Conservation (phyloP, 2,113 vertebrate species). For the Onychorhynchus coronatus region DNA sequence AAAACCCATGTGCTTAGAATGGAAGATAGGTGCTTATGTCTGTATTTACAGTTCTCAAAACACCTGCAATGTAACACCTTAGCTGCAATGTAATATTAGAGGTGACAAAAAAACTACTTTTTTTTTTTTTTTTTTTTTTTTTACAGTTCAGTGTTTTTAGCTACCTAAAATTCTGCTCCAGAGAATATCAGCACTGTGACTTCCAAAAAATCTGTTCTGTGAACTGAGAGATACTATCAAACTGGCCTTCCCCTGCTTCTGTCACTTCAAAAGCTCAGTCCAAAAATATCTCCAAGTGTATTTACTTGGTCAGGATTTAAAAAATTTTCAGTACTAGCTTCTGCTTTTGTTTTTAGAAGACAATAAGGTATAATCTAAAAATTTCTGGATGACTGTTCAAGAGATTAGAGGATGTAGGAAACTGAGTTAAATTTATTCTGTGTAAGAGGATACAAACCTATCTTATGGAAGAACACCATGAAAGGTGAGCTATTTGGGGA, state of each 20-base stretch:
- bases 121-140: not conserved
- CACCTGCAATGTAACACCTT: not conserved
- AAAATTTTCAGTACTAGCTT: not conserved
- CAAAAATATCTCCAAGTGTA: not conserved
- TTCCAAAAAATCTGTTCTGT: not conserved
- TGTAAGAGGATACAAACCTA: not conserved
- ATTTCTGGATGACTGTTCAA: not conserved
- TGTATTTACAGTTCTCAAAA: not conserved
- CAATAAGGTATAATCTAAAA: not conserved
- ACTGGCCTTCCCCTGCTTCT: not conserved
- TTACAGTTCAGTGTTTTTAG: not conserved
- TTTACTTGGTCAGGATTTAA: not conserved
- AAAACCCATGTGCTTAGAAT: not conserved
- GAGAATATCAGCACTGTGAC: not conserved
- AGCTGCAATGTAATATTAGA: not conserved
- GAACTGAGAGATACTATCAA: not conserved
- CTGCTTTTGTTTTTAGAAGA: not conserved
- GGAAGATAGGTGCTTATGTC: not conserved
- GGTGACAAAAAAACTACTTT: not conserved
- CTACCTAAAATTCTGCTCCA: not conserved
- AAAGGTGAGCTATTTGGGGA: not conserved
- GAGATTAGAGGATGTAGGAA: not conserved
- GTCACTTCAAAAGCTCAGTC: not conserved
- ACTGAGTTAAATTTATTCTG: not conserved
- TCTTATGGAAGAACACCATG: not conserved